These are phyloP conservation scores for Platypus cylindrus DNA, from an alignment of 2,888 invertebrate genomes.

Conservation along the genomic window DNA sequence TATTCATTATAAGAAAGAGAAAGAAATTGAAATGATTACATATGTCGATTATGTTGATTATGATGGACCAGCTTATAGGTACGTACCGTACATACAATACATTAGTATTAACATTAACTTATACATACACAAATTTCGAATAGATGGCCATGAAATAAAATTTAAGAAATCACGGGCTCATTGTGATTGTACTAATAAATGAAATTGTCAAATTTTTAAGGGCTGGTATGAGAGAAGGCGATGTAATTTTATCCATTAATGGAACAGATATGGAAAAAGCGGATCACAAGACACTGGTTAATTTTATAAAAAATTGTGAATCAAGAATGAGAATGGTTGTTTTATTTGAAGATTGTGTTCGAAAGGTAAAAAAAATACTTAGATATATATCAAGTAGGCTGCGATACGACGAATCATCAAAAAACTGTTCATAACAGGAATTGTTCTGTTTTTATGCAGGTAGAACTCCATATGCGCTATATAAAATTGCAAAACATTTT, in stretches of 20 bases:
- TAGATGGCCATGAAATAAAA: too few relatives aligned
- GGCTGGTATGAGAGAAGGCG: constrained; percentile 92
- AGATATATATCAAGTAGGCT: background rate
- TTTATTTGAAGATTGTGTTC: constrained; percentile 89
- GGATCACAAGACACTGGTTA: constrained; percentile 88
- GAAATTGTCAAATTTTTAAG: constrained; percentile 27
- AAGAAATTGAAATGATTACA: constrained; percentile 91
- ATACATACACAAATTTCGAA: too few relatives aligned
- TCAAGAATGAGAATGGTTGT: constrained; percentile 91
- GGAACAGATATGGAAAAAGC: constrained; percentile 90
- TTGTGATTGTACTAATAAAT: background rate
- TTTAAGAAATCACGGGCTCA: too few relatives aligned
- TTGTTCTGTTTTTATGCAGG: constrained; percentile 38
- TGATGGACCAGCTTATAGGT: constrained; percentile 72
- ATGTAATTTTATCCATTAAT: constrained; percentile 91
- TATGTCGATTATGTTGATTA: constrained; percentile 94
- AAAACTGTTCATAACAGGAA: too few relatives aligned
- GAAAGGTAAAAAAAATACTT: constrained; percentile 52
- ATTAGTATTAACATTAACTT: too few relatives aligned
- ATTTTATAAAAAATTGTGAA: constrained; percentile 81
- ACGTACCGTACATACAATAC: constrained; percentile 1
- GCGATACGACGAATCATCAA: too few relatives aligned
- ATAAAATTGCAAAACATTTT: constrained; percentile 76
- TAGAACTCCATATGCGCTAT: constrained; percentile 85
- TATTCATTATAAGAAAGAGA: constrained; percentile 87